Percentiles rank a stretch among this genome's conserved stretches.
phyloP scores from a whole-genome alignment of 2,797 vertebrate species.

The Emydoidea blandingii region DNA sequence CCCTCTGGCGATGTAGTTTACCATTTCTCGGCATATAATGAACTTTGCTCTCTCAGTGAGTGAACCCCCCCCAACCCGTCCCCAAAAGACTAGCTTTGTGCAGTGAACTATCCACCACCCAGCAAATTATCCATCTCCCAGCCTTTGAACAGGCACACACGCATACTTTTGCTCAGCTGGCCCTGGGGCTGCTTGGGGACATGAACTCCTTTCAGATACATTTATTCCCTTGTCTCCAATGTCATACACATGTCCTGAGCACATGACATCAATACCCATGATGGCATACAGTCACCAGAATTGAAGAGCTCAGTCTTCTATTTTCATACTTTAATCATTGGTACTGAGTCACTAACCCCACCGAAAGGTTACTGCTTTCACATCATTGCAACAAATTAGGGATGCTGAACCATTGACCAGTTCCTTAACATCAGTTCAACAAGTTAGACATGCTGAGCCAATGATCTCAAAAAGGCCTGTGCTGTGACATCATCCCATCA shows the following conservation, averaged over 20 bases:
- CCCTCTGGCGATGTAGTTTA: not conserved
- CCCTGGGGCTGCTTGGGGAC: not conserved
- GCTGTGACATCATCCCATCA: not conserved
- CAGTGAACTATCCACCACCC: not conserved
- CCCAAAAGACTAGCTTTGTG: not conserved
- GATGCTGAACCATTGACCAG: not conserved
- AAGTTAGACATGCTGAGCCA: not conserved
- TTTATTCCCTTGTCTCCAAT: not conserved
- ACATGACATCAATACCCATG: not conserved
- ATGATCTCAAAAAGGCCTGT: too few species aligned
- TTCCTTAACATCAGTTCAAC: accelerated
- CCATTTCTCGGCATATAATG: not conserved
- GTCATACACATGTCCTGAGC: not conserved
- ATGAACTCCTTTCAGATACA: not conserved
- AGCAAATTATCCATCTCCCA: not conserved
- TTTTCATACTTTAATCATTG: too few species aligned
- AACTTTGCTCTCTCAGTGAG: not conserved
- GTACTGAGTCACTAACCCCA: not conserved
- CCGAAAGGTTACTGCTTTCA: not conserved
- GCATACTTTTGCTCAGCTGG: not conserved
- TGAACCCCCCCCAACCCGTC: not conserved
- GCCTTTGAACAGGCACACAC: not conserved
- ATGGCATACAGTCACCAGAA: not conserved
- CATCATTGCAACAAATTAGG: accelerated
- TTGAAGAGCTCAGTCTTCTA: not conserved